Conservation (phyloP, 2,113 vertebrate genomes). For the Myotis lucifugus region DNA sequence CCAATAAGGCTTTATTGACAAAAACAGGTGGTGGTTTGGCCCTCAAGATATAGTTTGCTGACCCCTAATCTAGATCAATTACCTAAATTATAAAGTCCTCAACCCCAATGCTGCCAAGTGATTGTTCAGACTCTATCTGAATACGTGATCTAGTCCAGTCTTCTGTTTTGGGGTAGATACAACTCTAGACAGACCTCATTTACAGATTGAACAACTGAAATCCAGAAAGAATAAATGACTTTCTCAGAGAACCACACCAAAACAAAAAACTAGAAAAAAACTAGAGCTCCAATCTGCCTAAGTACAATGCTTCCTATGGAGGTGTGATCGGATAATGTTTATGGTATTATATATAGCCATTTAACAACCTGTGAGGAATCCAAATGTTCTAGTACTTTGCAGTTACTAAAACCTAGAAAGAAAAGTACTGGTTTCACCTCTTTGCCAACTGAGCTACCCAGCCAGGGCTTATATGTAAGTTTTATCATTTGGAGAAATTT, state of each 20-base stretch:
- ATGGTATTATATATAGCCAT: not conserved
- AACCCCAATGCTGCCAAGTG: not conserved
- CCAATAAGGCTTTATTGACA: slow-evolving; percentile 7
- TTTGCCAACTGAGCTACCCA: not conserved
- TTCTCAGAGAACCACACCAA: slow-evolving; percentile 19
- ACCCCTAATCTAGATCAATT: slow-evolving; percentile 34
- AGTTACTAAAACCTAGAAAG: slow-evolving; percentile 45
- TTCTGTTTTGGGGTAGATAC: slow-evolving; percentile 18
- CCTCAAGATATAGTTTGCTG: not conserved
- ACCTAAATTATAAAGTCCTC: slow-evolving; percentile 28
- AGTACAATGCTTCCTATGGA: not conserved
- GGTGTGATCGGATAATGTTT: not conserved
- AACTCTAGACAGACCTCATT: not conserved
- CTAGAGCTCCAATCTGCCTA: not conserved
- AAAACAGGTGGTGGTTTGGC: slow-evolving; percentile 10
- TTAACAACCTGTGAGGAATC: not conserved
- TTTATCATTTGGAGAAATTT: slow-evolving; percentile 36
- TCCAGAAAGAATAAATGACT: slow-evolving; percentile 31
- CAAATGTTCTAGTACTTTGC: slow-evolving; percentile 39
- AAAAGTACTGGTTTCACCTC: not conserved
- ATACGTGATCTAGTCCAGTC: slow-evolving; percentile 2
- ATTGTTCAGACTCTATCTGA: not conserved
- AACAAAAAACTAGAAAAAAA: not conserved
- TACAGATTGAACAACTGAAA: slow-evolving; percentile 12
- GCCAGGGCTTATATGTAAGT: not conserved